Percentiles rank a stretch among this genome's conserved stretches.
These are phyloP conservation scores for Numenius phaeopus DNA, from an alignment of 2,797 vertebrate species.

Conservation along the genomic window DNA sequence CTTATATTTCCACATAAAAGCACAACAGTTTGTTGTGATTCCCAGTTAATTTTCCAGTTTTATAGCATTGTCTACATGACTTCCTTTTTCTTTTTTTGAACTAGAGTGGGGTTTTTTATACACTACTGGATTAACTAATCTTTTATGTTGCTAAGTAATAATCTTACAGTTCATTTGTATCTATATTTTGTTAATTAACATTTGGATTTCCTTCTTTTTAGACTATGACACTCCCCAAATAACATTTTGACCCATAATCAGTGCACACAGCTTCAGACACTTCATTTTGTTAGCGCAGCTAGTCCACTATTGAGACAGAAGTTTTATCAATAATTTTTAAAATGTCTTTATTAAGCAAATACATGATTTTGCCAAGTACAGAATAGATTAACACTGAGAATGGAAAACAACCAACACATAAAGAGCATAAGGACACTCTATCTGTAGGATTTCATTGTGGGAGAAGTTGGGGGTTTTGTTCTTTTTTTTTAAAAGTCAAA, in stretches of 20 bases:
- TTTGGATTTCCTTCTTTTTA: not conserved
- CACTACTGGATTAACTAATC: not conserved
- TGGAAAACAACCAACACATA: not conserved
- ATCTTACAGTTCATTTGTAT: not conserved
- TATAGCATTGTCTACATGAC: not conserved
- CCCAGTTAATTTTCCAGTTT: not conserved
- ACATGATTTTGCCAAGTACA: not conserved
- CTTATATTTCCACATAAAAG: not conserved
- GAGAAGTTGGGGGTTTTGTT: not conserved
- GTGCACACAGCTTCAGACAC: not conserved
- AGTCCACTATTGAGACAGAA: not conserved
- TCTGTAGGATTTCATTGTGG: not conserved
- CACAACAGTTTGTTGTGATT: not conserved
- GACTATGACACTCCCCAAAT: not conserved
- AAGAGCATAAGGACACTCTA: not conserved
- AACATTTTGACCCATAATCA: not conserved
- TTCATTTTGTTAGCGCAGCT: not conserved
- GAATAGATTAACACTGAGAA: not conserved
- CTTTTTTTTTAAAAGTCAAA: not conserved
- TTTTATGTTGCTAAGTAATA: not conserved
- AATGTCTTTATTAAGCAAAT: not conserved
- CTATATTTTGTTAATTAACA: not conserved
- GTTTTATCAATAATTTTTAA: not conserved
- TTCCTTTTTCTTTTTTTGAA: not conserved
- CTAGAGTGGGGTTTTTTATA: rapidly evolving